Evolutionary conservation across 2,888 invertebrate species (phyloP), one percentile per base, ranked within the genome.

Genomic region (Acrocyrtus sp.): DNA sequence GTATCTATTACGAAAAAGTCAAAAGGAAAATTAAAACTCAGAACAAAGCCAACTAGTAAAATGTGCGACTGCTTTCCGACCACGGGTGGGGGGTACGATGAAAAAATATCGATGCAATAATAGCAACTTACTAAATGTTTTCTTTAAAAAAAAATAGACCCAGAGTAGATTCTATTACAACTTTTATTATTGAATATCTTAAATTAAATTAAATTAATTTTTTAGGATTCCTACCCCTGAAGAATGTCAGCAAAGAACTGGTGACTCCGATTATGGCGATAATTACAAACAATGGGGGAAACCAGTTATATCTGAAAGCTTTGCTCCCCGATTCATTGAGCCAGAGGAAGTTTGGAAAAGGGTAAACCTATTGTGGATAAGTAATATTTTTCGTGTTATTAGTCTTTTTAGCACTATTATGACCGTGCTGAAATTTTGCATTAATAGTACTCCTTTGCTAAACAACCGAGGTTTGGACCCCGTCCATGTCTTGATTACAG

Each of bases 51-150:
- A n/a, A n/a, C n/a, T n/a, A n/a, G n/a, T n/a, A n/a, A n/a, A 51
- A 79, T 79, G 79, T 75, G 79, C n/a, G 79, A 79, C 57, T 79
- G 79, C 58, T 79, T 78, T 60, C 79, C 78, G 15, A 56, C 48
- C 19, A 72, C 69, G 12, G 74, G 78, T 5, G 75, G 74, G 45
- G 57, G 60, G 76, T 76, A 68, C 26, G 24, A 12, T 3, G 41
- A 3, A 5, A 19, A 54, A n/a, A 43, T 57, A 26, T 21, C 19
- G 15, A 27, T 47, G 34, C 34, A 34, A 34, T 8, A 34, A 34
- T 8, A 5, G n/a, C n/a, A n/a, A n/a, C n/a, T n/a, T n/a, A n/a
- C n/a, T n/a, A n/a, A n/a, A n/a, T n/a, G n/a, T n/a, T n/a, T n/a
- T n/a, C n/a, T n/a, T n/a, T n/a, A n/a, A n/a, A n/a, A n/a, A n/a